phyloP scores from a whole-genome alignment of 2,888 invertebrate species.

The Crepidodera aurea region DNA sequence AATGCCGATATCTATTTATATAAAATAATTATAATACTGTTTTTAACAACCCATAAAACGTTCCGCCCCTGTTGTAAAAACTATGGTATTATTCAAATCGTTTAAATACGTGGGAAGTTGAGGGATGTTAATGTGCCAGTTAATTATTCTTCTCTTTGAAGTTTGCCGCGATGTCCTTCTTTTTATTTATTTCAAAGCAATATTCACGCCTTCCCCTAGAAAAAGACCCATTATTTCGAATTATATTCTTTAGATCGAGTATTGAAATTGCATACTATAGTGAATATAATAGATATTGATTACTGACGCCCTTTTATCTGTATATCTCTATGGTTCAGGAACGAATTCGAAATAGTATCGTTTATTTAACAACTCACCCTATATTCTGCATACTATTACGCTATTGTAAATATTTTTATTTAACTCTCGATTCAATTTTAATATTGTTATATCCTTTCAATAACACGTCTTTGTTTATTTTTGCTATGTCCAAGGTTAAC shows the following conservation, averaged over 20 bases:
- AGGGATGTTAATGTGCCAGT: conserved; percentile 43
- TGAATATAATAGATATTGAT: conserved; percentile 3
- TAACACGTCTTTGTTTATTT: too few relatives aligned
- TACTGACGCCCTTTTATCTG: neutral
- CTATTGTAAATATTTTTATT: neutral
- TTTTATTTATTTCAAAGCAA: conserved; percentile 42
- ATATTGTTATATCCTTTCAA: too few relatives aligned
- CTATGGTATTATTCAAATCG: conserved; percentile 29
- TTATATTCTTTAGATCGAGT: conserved; percentile 26
- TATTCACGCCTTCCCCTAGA: conserved; percentile 40
- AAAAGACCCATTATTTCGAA: conserved; percentile 26
- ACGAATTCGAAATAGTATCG: neutral
- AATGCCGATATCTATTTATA: too few relatives aligned
- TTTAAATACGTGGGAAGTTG: conserved; percentile 37
- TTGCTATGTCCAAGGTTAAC: too few relatives aligned
- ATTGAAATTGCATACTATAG: conserved; percentile 8
- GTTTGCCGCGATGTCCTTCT: conserved; percentile 40
- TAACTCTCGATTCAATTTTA: too few relatives aligned
- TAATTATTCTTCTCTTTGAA: conserved; percentile 45
- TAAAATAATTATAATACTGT: neutral
- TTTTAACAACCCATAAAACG: neutral
- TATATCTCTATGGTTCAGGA: neutral
- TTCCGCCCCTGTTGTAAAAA: neutral
- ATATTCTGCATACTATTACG: neutral
- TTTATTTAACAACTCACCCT: neutral